Percentiles rank a stretch among this genome's conserved stretches.
Conservation (phyloP, 1,140 invertebrate species). For the Zaprionus nigranus region DNA sequence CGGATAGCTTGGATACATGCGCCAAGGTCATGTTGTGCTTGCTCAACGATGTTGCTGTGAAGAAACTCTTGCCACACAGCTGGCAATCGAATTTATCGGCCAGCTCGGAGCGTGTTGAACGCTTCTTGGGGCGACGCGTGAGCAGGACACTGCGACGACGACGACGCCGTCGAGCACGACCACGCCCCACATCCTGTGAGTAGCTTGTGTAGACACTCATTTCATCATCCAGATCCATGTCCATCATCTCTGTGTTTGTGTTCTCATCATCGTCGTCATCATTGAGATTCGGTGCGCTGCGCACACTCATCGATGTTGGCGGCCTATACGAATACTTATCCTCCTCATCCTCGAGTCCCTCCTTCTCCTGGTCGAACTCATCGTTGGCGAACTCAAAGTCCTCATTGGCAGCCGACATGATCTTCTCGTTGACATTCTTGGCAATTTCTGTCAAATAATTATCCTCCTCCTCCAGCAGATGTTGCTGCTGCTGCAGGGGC, state of each 20-base stretch:
- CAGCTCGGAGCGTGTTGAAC: slow-evolving; percentile 24
- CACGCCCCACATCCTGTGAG: slow-evolving; percentile 70
- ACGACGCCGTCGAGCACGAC: slow-evolving; percentile 48
- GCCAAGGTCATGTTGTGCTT: slow-evolving; percentile 86
- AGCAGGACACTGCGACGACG: slow-evolving; percentile 69
- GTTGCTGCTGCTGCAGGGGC: background rate
- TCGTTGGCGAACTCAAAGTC: slow-evolving; percentile 80
- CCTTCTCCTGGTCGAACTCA: slow-evolving; percentile 70
- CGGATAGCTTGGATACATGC: slow-evolving; percentile 86
- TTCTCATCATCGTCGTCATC: slow-evolving; percentile 73
- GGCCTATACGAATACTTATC: slow-evolving; percentile 71
- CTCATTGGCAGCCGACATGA: slow-evolving; percentile 77
- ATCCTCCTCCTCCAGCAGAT: slow-evolving; percentile 71
- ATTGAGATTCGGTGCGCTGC: slow-evolving; percentile 78
- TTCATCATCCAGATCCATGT: slow-evolving; percentile 83
- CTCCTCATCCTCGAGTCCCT: slow-evolving; percentile 39
- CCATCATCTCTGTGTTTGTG: slow-evolving; percentile 82
- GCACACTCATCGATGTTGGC: slow-evolving; percentile 79
- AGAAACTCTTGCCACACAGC: slow-evolving; percentile 85
- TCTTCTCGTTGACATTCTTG: slow-evolving; percentile 83
- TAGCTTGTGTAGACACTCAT: slow-evolving; percentile 83
- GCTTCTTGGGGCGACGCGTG: slow-evolving; percentile 32
- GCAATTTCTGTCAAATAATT: slow-evolving; percentile 82
- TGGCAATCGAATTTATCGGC: slow-evolving; percentile 79
- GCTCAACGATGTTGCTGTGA: slow-evolving; percentile 82